Conservation (phyloP, 2,888 invertebrate species). For the Drosophila monieri region DNA sequence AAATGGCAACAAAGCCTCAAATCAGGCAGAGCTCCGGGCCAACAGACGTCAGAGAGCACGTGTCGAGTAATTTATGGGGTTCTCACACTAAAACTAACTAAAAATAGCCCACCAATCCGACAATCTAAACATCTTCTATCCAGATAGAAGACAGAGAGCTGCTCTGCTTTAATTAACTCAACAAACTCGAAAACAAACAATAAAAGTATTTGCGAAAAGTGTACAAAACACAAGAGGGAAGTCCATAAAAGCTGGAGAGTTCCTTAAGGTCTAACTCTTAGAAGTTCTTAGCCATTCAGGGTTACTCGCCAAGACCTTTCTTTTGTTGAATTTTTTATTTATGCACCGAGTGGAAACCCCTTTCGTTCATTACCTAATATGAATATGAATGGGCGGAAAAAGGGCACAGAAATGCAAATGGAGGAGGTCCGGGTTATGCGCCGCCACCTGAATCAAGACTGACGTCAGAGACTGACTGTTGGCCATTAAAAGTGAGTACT, state of each 20-base stretch:
- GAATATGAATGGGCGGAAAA: constrained; percentile 8
- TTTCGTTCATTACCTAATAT: not conserved
- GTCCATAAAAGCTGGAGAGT: not conserved
- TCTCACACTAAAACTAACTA: constrained; percentile 6
- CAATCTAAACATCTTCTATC: constrained; percentile 18
- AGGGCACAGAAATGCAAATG: constrained; percentile 28
- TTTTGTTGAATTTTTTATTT: not conserved
- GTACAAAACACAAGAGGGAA: constrained; percentile 6
- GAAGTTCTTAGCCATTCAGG: not conserved
- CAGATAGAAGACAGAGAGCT: constrained; percentile 29
- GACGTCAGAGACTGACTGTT: constrained; percentile 21
- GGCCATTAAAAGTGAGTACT: constrained; percentile 35
- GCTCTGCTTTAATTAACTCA: constrained; percentile 32
- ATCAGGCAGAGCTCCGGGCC: constrained; percentile 2
- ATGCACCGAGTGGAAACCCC: not conserved
- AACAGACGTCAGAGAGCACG: constrained; percentile 37
- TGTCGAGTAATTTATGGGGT: constrained; percentile 36
- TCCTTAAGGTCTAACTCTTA: not conserved
- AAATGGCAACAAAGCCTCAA: constrained; percentile 8
- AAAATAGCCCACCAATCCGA: constrained; percentile 20
- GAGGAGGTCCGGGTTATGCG: constrained; percentile 8
- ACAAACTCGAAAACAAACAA: constrained; percentile 41
- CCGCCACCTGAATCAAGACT: constrained; percentile 20
- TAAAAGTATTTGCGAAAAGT: constrained; percentile 23
- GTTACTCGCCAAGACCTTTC: not conserved